Evolutionary conservation across 2,113 vertebrate genomes (phyloP), one percentile per base, ranked within the genome.

Genomic region (Limanda limanda): DNA sequence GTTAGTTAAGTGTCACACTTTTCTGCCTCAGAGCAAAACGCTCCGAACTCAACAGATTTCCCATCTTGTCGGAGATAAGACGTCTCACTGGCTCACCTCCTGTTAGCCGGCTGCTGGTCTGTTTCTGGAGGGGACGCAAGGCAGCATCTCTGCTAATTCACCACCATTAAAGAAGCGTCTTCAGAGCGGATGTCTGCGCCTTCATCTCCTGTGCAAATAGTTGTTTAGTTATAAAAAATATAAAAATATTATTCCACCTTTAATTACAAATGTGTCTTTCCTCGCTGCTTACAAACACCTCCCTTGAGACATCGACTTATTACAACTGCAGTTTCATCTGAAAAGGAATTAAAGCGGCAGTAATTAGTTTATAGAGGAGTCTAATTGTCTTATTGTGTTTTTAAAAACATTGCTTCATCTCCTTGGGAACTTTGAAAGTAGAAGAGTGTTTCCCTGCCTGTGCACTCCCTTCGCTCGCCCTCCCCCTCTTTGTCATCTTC

Each of bases 381-480:
- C 85, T 94, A 90, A 95, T 94, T 93, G 93, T 93, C 90, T 93
- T 92, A 89, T 91, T 92, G 87, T 91, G 83, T 78, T 87, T 79
- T 87, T 87, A 86, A 92, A 89, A 88, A 83, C 87, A 81, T 80
- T 80, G 84, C 88, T 94, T 92, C 82, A 88, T 93, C 90, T 94
- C 91, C 82, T 89, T 68, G 20, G 82, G 86, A 93, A 91, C 86
- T 92, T 92, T 92, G 85, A 89, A 94, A 93, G 81, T 91, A 70
- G 85, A 85, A 82, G 88, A 85, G 79, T 66, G 75, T 89, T 81
- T 88, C 51, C 83, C 76, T 51, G 45, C 76, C 62, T 61, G 51
- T 71, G 51, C 83, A 47, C 15, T n/a, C 27, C 47, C 7, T 18
- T 18, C 20, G 20, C 51, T n/a, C 54, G n/a, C 68, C 35, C 57